phyloP scores from a whole-genome alignment of 2,888 invertebrate species.

The Aethes cnicana region DNA sequence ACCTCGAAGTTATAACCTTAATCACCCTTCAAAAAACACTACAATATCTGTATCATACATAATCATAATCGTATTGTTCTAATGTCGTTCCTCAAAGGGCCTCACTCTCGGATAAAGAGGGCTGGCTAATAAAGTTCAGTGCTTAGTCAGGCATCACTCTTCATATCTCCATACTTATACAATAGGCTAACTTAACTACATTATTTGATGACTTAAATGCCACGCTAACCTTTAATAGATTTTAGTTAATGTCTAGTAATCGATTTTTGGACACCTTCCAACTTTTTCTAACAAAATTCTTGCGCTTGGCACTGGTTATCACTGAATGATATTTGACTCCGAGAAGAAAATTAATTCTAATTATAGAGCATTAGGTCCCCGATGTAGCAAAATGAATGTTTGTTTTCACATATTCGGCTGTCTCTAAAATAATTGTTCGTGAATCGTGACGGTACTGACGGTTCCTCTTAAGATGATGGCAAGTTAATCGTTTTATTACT shows the following conservation, averaged over 20 bases:
- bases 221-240: constrained; percentile 43
- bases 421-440: constrained; percentile 22
- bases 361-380: constrained; percentile 60
- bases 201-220: background rate
- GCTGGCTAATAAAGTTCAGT: constrained; percentile 3
- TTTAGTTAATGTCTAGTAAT: constrained; percentile 70
- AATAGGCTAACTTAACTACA: background rate
- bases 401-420: constrained; percentile 23
- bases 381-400: constrained; percentile 36
- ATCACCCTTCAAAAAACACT: background rate
- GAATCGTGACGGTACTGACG: no score
- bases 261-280: constrained; percentile 74
- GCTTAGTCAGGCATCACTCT: constrained; percentile 17
- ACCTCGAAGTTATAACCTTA: background rate
- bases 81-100: background rate
- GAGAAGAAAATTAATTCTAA: constrained; percentile 69
- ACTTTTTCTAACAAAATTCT: constrained; percentile 63
- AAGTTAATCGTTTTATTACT: background rate
- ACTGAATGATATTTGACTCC: constrained; percentile 71
- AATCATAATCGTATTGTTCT: background rate
- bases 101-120: constrained; percentile 6
- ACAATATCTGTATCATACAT: background rate
- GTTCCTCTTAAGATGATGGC: background rate
- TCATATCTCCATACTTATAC: constrained; percentile 2
- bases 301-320: constrained; percentile 68